phyloP scores from a whole-genome alignment of 1,140 invertebrate species.

The Aplysia californica region DNA sequence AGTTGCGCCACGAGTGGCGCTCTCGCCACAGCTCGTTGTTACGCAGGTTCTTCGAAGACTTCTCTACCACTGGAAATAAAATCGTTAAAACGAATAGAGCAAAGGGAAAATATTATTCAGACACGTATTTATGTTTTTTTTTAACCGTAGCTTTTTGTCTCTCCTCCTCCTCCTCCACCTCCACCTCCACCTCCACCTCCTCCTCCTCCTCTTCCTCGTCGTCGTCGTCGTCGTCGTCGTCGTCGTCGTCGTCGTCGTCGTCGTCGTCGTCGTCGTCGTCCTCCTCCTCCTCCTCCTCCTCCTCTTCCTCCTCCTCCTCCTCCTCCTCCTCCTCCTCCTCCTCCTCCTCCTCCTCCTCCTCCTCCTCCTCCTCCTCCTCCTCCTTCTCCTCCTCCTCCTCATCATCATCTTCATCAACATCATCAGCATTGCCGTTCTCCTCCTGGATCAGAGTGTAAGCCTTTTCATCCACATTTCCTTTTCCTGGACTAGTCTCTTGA shows the following conservation, averaged over 20 bases:
- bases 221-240: background rate
- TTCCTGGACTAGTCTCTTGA: too few species aligned
- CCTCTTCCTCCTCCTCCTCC: background rate
- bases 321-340: background rate
- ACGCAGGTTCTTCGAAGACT: background rate
- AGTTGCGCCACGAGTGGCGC: background rate
- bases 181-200: background rate
- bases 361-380: too few species aligned
- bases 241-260: background rate
- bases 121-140: background rate
- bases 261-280: background rate
- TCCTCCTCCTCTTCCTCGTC: background rate
- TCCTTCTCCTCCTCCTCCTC: too few species aligned
- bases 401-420: too few species aligned
- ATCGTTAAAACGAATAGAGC: background rate
- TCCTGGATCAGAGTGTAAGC: background rate
- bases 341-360: background rate
- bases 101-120: background rate
- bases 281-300: background rate
- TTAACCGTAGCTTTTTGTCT: background rate
- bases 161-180: background rate
- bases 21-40: background rate
- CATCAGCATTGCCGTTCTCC: too few species aligned
- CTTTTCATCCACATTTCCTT: background rate
- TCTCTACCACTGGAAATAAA: background rate